Percentiles rank a stretch among this genome's conserved stretches.
These are phyloP conservation scores for Torymus texanus DNA, from an alignment of 2,888 invertebrate genomes.

Conservation along the genomic window DNA sequence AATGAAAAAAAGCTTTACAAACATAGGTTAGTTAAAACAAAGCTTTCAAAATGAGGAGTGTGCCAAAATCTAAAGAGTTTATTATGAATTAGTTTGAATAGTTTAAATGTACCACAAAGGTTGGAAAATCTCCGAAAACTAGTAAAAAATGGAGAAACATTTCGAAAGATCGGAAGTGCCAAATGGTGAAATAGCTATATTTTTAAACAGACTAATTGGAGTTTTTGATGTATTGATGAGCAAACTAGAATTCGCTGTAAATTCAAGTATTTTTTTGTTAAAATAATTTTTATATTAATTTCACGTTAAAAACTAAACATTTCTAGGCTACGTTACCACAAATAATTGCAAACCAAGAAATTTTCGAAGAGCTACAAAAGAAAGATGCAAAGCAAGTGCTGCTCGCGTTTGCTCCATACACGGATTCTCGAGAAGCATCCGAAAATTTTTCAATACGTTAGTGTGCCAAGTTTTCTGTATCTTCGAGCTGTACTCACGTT, in stretches of 20 bases:
- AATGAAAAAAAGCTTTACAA: not conserved
- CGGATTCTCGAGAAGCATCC: not conserved
- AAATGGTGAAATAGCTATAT: constrained; percentile 46
- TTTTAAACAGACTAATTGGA: constrained; percentile 36
- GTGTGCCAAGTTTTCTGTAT: not conserved
- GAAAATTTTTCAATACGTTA: not conserved
- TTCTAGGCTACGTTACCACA: constrained; percentile 45
- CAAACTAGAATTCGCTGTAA: constrained; percentile 52
- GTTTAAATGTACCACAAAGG: not conserved
- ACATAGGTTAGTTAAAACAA: constrained; percentile 1
- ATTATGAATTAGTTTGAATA: too few relatives aligned
- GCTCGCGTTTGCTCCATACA: constrained; percentile 3
- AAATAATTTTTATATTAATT: not conserved
- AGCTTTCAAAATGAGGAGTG: not conserved
- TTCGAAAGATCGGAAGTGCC: constrained; percentile 34
- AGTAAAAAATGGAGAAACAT: constrained; percentile 1
- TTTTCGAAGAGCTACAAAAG: constrained; percentile 15
- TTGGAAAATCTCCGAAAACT: not conserved
- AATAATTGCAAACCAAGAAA: constrained; percentile 13
- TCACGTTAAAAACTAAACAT: not conserved
- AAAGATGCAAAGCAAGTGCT: constrained; percentile 30
- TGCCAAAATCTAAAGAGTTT: not conserved
- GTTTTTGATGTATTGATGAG: constrained; percentile 49
- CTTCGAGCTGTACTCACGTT: too few relatives aligned
- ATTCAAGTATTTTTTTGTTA: not conserved